Base-by-base conservation (phyloP, 2,113 vertebrate genomes). In the Gymnarchus niloticus region DNA sequence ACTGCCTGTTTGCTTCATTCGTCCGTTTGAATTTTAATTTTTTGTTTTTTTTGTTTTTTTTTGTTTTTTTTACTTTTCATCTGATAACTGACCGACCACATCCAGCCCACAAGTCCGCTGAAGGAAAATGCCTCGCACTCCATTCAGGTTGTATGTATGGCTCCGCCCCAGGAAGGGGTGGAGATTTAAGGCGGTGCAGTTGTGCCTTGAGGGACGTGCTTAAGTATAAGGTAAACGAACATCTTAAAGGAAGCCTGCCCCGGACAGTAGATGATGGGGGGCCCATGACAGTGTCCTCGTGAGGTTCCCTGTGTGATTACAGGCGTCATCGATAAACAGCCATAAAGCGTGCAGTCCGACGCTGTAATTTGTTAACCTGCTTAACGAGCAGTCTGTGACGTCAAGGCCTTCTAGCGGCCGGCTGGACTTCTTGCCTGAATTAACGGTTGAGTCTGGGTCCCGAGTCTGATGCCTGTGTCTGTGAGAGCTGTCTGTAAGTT, bases 161-260 rank as follows among this genome's bases (percentile, higher is more conserved):
- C 19, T 48, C 83, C n/a, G 37, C 83, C 57, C 49, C 69, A 41
- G 49, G 83, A 25, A 57, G 83, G 52, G 61, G 54, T 21, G 6
- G 41, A 77, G 77, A 85, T 88, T 28, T 85, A 61, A 65, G 57
- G 28, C 56, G 1, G 41, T 21, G 44, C 41, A 8, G 85, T 88
- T 86, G 86, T 81, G 87, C 88, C 84, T 86, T 88, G 88, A 56
- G 49, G 69, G 89, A 73, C 83, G 77, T 54, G 6, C 6, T 14
- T 54, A n/a, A n/a, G n/a, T n/a, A n/a, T n/a, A n/a, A n/a, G n/a
- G n/a, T n/a, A n/a, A n/a, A n/a, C n/a, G n/a, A n/a, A n/a, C n/a
- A n/a, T n/a, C n/a, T n/a, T n/a, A n/a, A n/a, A n/a, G n/a, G n/a
- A n/a, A n/a, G n/a, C n/a, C n/a, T n/a, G n/a, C n/a, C n/a, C n/a